Evolutionary conservation across 2,113 vertebrate genomes (phyloP), one percentile per base, ranked within the genome.

Genomic region (Scatophagus argus): DNA sequence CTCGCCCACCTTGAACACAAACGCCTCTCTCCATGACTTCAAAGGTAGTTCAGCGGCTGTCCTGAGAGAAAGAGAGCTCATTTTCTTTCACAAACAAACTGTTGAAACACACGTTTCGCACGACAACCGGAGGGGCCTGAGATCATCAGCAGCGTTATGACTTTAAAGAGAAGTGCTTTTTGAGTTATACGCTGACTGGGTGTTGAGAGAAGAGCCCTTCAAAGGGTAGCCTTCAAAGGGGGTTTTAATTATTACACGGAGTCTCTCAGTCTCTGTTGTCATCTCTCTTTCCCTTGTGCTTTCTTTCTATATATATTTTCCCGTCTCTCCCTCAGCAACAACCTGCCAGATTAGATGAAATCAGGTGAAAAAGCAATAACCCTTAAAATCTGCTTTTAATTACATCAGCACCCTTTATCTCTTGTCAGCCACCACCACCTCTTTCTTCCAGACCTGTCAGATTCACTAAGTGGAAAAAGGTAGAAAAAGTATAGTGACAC

Each of bases 181-280:
- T 69, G 41, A 58, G 75, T 25, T 5, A 31, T n/a, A 16, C 66
- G 31, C 67, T 52, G 38, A 51, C 41, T 81, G 62, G 31, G 44
- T 83, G 67, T 80, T 73, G 71, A 72, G 81, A 43, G 71, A 72
- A 76, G 60, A 86, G 43, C 61, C 81, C 76, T 83, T 90, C 78
- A 88, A 88, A 88, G 89, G 59, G 70, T 6, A 67, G 55, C 63
- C 85, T 87, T 92, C 87, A 91, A 89, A 88, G 80, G 32, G 44
- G 38, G 29, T 69, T 80, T 89, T 87, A 88, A 92, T 89, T 83
- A 86, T 89, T 80, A 72, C 77, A 88, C 12, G 54, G 25, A 84
- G 66, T 71, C 69, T 82, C 39, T 23, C 46, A 56, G 55, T 77
- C 51, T 85, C 72, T 83, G 74, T 72, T 85, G 80, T 88, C 84